These are phyloP conservation scores for Meles meles DNA, from an alignment of 2,113 vertebrate species.

Conservation along the genomic window DNA sequence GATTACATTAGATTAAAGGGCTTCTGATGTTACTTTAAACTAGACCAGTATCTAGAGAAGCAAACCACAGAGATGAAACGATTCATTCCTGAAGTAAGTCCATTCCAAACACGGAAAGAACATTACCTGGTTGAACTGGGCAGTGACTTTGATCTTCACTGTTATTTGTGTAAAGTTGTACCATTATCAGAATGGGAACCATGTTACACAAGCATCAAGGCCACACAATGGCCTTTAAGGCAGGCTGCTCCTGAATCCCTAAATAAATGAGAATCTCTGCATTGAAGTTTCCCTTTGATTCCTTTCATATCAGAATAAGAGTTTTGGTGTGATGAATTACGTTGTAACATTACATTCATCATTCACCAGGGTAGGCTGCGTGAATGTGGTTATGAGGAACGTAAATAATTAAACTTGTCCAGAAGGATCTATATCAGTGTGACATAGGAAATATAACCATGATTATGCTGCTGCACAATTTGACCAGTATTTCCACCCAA, in stretches of 20 bases:
- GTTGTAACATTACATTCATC: background rate
- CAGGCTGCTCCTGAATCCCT: background rate
- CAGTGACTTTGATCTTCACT: constrained; percentile 15
- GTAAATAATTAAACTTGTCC: constrained; percentile 42
- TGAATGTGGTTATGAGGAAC: background rate
- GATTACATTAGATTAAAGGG: constrained; percentile 19
- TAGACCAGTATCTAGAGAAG: background rate
- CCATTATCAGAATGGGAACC: background rate
- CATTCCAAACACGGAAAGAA: background rate
- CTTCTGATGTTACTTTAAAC: constrained; percentile 28
- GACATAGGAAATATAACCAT: background rate
- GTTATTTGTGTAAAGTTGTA: background rate
- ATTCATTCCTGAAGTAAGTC: background rate
- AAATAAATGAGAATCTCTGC: constrained; percentile 20
- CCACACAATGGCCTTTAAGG: background rate
- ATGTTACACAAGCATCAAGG: background rate
- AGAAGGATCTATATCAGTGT: background rate
- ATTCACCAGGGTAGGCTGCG: background rate
- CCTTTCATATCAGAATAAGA: background rate
- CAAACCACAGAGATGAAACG: background rate
- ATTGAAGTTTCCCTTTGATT: constrained; percentile 52
- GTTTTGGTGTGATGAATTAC: constrained; percentile 36
- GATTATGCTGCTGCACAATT: background rate
- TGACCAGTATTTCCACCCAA: background rate
- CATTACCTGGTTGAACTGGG: background rate